Conservation (phyloP, 2,797 vertebrate species). For the Rhabdomys pumilio region DNA sequence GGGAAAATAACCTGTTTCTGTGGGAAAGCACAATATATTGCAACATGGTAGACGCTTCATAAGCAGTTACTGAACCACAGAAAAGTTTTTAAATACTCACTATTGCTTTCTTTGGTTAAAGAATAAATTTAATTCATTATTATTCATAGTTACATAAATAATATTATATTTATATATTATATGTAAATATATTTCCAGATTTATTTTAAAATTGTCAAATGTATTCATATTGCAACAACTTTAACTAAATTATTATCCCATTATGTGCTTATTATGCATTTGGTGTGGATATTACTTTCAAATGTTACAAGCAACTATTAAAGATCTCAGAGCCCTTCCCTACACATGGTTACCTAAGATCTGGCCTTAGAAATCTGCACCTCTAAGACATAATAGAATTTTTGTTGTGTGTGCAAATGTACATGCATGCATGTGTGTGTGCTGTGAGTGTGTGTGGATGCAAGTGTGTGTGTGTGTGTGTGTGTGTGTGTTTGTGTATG, state of each 20-base stretch:
- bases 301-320: not conserved
- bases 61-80: not conserved
- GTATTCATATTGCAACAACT: not conserved
- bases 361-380: not conserved
- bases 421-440: not conserved
- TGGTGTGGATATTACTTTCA: not conserved
- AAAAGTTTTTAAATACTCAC: not conserved
- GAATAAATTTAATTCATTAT: not conserved
- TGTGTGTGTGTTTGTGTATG: not conserved
- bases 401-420: not conserved
- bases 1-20: not conserved
- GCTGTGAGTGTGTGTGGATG: not conserved
- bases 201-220: not conserved
- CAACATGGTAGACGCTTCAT: not conserved
- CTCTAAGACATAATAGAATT: not conserved
- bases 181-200: not conserved
- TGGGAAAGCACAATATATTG: not conserved
- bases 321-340: not conserved
- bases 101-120: constrained; percentile 7
- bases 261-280: not conserved
- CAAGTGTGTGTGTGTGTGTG: not conserved
- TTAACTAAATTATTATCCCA: constrained; percentile 1
- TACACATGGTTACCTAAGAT: not conserved
- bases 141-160: not conserved
- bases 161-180: not conserved